A percentile compares a stretch with the other conserved stretches of the same genome.
Evolutionary conservation across 1,140 invertebrate genomes (phyloP).

Genomic region (Xylocopa sonorina): DNA sequence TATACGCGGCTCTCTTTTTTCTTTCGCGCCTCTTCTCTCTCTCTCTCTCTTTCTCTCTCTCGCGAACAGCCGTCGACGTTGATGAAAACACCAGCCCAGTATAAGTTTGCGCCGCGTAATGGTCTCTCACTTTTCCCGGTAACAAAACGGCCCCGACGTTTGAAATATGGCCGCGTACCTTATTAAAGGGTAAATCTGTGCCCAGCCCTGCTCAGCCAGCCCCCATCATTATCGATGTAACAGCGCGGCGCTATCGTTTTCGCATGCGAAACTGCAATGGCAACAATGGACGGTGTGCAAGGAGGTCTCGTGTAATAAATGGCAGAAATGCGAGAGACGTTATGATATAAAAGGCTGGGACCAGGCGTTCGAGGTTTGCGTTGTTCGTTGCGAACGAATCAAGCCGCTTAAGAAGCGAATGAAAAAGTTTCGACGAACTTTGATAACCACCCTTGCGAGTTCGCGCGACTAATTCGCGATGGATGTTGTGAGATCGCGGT

Average conservation of each 20-base stretch:
- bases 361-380: constrained; percentile 9
- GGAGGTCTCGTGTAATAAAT: constrained; percentile 13
- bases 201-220: constrained; percentile 13
- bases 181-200: constrained; percentile 67
- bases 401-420: not conserved
- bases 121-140: constrained; percentile 46
- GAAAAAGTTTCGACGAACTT: constrained; percentile 4
- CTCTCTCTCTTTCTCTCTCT: not conserved
- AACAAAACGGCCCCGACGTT: constrained; percentile 56
- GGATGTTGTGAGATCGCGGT: constrained; percentile 17
- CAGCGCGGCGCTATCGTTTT: constrained; percentile 25
- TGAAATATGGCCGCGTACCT: constrained; percentile 58
- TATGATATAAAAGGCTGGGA: constrained; percentile 5
- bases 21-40: not conserved
- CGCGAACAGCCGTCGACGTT: constrained; percentile 36
- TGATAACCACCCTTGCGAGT: not conserved
- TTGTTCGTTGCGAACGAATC: constrained; percentile 21
- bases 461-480: constrained; percentile 17
- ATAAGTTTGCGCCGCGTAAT: constrained; percentile 35
- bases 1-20: not conserved
- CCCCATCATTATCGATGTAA: constrained; percentile 53
- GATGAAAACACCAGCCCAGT: constrained; percentile 53
- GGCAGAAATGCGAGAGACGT: constrained; percentile 25
- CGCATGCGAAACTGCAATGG: constrained; percentile 4
- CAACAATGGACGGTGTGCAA: constrained; percentile 12